Percentiles rank a stretch among this genome's conserved stretches.
These are phyloP conservation scores for Euura saliciscinereae DNA, from an alignment of 1,140 invertebrate genomes.

Conservation along the genomic window DNA sequence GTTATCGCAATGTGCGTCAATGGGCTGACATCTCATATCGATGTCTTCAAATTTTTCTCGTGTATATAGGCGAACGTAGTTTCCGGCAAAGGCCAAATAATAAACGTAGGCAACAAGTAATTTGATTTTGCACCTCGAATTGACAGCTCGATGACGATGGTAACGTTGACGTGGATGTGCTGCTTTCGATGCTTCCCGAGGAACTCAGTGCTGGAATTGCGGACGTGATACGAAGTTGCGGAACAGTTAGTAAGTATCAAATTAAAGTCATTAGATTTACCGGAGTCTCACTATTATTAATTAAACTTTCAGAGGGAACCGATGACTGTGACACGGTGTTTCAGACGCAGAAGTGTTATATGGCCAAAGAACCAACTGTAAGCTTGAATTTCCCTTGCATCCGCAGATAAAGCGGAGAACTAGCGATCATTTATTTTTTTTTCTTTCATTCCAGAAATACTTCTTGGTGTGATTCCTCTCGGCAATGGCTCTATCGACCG, in stretches of 20 bases:
- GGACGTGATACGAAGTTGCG: slow-evolving; percentile 10
- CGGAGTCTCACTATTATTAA: not conserved
- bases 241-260: slow-evolving; percentile 19
- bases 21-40: too few relatives aligned
- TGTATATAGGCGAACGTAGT: too few relatives aligned
- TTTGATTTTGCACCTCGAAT: not conserved
- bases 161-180: slow-evolving; percentile 21
- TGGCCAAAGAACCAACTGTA: slow-evolving; percentile 10
- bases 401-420: not conserved
- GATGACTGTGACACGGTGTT: slow-evolving; percentile 21
- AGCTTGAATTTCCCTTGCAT: not conserved
- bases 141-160: slow-evolving; percentile 19
- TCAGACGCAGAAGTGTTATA: slow-evolving; percentile 21
- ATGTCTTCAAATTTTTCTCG: too few relatives aligned
- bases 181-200: slow-evolving; percentile 21
- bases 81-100: not conserved
- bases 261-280: not conserved
- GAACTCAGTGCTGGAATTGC: not conserved
- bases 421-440: not conserved
- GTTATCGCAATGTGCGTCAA: too few relatives aligned
- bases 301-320: slow-evolving; percentile 10
- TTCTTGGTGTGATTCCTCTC: not conserved
- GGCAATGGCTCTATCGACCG: too few relatives aligned
- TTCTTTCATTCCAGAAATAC: not conserved
- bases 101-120: not conserved